These are phyloP conservation scores for Hydropsyche tenuis DNA, from an alignment of 1,140 invertebrate species.

Conservation along the genomic window DNA sequence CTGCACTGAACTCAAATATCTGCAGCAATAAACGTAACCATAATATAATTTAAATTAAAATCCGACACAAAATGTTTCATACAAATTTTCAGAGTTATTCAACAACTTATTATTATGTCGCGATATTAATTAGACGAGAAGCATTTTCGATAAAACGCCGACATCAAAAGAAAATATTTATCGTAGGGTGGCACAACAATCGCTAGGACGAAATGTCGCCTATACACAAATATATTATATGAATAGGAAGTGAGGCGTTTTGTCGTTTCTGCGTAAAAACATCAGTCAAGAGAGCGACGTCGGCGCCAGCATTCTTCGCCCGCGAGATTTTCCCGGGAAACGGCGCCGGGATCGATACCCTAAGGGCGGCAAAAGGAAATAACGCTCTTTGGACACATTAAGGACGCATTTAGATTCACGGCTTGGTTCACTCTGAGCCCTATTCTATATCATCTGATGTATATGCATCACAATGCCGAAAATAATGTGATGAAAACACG, in stretches of 20 bases:
- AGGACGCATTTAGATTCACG: constrained; percentile 28
- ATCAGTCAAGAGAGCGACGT: constrained; percentile 3
- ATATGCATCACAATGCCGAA: no score
- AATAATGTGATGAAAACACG: no score
- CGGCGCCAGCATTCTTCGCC: constrained; percentile 18
- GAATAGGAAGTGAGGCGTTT: constrained; percentile 1
- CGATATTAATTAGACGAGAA: no score
- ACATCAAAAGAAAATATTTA: constrained; percentile 11
- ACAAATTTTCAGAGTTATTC: no score
- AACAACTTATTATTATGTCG: no score
- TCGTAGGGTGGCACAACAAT: neutral
- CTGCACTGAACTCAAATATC: neutral
- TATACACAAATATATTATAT: neutral
- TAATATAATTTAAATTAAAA: no score
- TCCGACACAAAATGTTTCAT: no score
- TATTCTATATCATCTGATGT: no score
- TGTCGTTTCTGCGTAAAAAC: constrained; percentile 3
- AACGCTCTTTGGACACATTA: constrained; percentile 31
- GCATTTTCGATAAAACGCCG: constrained; percentile 2
- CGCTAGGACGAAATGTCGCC: neutral
- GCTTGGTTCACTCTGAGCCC: neutral
- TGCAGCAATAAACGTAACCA: no score
- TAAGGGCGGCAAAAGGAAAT: constrained; percentile 38
- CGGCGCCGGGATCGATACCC: constrained; percentile 26
- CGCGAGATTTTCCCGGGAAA: constrained; percentile 15